These are phyloP conservation scores for Vannuccia rotundouncinata DNA, from an alignment of 2,888 invertebrate genomes.

Conservation along the genomic window DNA sequence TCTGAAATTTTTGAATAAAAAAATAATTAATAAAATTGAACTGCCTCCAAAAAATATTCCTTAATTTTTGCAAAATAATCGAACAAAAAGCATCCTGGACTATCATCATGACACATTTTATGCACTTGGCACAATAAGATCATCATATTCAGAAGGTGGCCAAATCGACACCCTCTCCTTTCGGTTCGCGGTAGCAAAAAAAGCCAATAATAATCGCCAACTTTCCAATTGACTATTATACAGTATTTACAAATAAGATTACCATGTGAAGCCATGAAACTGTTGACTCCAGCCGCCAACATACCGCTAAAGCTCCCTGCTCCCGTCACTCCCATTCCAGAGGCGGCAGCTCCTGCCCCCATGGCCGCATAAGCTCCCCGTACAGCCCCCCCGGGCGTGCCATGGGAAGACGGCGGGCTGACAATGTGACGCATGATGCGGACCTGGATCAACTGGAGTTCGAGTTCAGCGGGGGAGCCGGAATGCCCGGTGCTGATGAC, in stretches of 20 bases:
- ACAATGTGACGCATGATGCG: constrained; percentile 3
- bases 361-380: background rate
- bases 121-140: too few species aligned
- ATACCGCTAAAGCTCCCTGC: background rate
- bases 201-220: too few species aligned
- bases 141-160: too few species aligned
- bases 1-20: too few species aligned
- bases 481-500: constrained; percentile 51
- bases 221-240: too few species aligned
- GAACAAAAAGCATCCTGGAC: too few species aligned
- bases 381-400: background rate
- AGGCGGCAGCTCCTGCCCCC: background rate
- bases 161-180: too few species aligned
- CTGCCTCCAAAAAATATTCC: too few species aligned
- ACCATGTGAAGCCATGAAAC: background rate
- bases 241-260: background rate
- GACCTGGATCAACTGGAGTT: constrained; percentile 66
- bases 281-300: background rate
- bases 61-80: too few species aligned
- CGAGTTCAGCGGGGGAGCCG: constrained; percentile 63
- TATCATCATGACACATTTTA: too few species aligned
- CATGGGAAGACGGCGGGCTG: background rate
- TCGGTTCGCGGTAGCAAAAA: too few species aligned
- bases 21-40: too few species aligned
- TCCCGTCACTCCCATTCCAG: background rate